Evolutionary conservation across 2,888 invertebrate species (phyloP), one percentile per base, ranked within the genome.

Genomic region (Megaustenia siamemsis): DNA sequence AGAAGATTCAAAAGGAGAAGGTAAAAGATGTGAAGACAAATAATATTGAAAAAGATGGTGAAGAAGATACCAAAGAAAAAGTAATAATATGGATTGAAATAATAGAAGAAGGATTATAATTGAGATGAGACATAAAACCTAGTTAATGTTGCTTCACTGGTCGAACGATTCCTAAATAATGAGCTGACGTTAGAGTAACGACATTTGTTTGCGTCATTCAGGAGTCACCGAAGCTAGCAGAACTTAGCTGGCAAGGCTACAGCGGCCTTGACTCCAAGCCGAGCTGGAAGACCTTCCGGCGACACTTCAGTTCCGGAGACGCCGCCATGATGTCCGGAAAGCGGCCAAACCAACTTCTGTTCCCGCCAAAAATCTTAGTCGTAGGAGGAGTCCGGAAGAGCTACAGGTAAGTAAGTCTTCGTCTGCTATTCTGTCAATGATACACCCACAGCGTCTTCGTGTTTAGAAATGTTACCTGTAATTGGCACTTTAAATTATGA

Each of bases 321-420:
- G 76, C 82, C 24, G 66, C 18, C 32, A 76, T 32, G 15, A 83
- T 66, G 82, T 1, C 82, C 32, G 45, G n/a, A 76, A 83, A 28
- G 35, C 45, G 82, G 35, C 82, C 82, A 0, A 83, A 60, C 40
- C 82, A 83, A 28, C 82, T 82, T 6, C 76, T 83, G 5, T 83
- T 83, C 53, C 82, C 82, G 21, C 82, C 82, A 3, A 76, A 40
- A 35, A 49, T 66, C 32, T 35, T 76, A 32, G 49, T 83, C 6
- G 76, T 76, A 10, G 49, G 60, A 38, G 82, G 82, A 1, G 32
- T 83, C 6, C 56, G 82, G 49, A 83, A 83, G 53, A 83, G 82
- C 76, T 35, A 83, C 68, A 83, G 82, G 82, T 83, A 76, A 45
- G n/a, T n/a, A n/a, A n/a, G n/a, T n/a, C n/a, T n/a, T n/a, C n/a